Base-by-base conservation (phyloP, 2,797 vertebrate species). In the Danio choprae region DNA sequence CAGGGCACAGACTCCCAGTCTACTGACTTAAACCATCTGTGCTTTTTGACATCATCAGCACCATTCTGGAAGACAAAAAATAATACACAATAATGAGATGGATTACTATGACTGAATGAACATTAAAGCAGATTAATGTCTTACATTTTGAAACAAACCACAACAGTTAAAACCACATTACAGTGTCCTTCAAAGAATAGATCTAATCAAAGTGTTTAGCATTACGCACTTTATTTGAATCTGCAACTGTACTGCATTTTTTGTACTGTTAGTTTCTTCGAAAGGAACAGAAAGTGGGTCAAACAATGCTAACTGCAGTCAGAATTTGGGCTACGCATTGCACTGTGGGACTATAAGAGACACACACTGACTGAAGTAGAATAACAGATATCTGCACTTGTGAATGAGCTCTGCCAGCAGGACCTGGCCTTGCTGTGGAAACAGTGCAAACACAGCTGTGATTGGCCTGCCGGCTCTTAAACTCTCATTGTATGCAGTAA, bases 1-100 rank as follows among this genome's bases (percentile, higher is more conserved):
- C 94, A 93, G 2, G 95, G 96, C 76, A 98, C 96, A 0, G 90
- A 88, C 0, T 97, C 96, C 97, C 97, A 99, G 81, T 99, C 97
- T 60, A 97, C 81, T 0, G 92, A 87, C 65, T 96, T 96, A 89
- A 98, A 99, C 97, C 97, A 99, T 6, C 97, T 87, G 77, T 99
- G 97, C 29, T 94, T 94, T 83, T 97, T 98, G 74, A 98, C 94
- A 13, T 98, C 97, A 3, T 97, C 96, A 0, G 95, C 95, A 82
- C 97, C 97, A 9, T 98, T 98, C 97, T 98, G 88, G 64, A 87
- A n/a, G 6, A 68, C 12, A 74, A 59, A 18, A 60, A 29, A 8
- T 53, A 43, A 64, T 15, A 20, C 3, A 40, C 41, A 71, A 36
- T 1, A 68, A 20, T 2, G 40, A n/a, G 56, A 64, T 55, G 0